These are phyloP conservation scores for Oceanites oceanicus DNA, from an alignment of 2,113 vertebrate genomes.

Conservation along the genomic window DNA sequence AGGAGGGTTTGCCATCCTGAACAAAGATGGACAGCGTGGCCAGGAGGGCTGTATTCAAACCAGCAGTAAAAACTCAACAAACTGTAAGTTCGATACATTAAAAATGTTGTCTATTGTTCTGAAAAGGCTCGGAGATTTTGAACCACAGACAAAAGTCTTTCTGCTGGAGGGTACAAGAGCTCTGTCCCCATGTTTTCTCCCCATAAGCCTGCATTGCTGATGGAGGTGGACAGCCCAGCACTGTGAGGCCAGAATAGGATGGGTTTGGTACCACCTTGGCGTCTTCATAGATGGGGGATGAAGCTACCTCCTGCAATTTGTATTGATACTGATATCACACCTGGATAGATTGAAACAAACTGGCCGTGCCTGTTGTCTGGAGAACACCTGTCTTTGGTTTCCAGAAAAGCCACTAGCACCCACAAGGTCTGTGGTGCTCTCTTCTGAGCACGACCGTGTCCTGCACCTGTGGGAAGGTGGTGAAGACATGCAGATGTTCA, in stretches of 20 bases:
- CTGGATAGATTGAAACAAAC: neutral
- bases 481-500: neutral
- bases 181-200: fast-evolving
- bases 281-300: neutral
- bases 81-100: neutral
- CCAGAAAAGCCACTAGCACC: neutral
- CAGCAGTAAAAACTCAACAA: neutral
- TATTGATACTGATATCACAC: neutral
- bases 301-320: neutral
- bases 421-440: neutral
- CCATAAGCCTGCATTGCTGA: neutral
- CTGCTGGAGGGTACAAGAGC: fast-evolving
- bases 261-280: neutral
- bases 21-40: neutral
- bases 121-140: neutral
- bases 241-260: neutral
- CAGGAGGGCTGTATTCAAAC: neutral
- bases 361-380: neutral
- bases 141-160: neutral
- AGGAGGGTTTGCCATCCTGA: neutral
- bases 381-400: neutral
- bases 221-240: neutral
- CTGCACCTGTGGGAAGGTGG: neutral
- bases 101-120: neutral
- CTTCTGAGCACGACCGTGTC: neutral